Base-by-base conservation (phyloP, 1,140 invertebrate species). In the Holcopasites calliopsidis region DNA sequence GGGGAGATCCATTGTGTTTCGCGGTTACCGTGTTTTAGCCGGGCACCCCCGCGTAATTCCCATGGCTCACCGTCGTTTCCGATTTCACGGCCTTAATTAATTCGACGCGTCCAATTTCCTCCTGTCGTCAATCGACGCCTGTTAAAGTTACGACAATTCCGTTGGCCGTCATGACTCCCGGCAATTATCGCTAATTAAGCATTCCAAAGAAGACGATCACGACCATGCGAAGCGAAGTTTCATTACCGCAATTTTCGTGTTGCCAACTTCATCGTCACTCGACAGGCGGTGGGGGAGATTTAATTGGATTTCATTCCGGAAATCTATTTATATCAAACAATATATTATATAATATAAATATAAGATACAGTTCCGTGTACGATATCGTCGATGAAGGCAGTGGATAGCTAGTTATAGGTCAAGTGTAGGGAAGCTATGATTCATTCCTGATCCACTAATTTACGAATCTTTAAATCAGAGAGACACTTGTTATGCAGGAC, bases 31-130 rank as follows among this genome's bases (percentile, higher is more conserved):
- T 42, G 54, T 76, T 82, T 65, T 28, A n/a, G 33, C 40, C 60
- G 58, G 61, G 57, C 65, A 68, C 49, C 79, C 66, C 33, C 47
- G 47, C 76, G 62, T 47, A 69, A 76, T 70, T 62, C 66, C 11
- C 2, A 5, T 16, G n/a, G n/a, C 33, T 49, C 55, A 44, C 42
- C 68, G 68, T 21, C 26, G n/a, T 5, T 5, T 7, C 16, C 18
- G n/a, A 28, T 38, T 82, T 74, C 31, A 33, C 50, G 60, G 23
- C 69, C 44, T 75, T 82, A 82, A 83, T 83, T 75, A 82, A 78
- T 57, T 70, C 33, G 73, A 52, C 31, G 55, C 58, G 54, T 72
- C 60, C 57, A 76, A 82, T 72, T 60, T 42, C 21, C 31, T 28
- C 26, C 13, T 26, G 33, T 72, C 58, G 58, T 31, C 33, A 7